These are phyloP conservation scores for Sipha maydis DNA, from an alignment of 2,888 invertebrate species.

Conservation along the genomic window DNA sequence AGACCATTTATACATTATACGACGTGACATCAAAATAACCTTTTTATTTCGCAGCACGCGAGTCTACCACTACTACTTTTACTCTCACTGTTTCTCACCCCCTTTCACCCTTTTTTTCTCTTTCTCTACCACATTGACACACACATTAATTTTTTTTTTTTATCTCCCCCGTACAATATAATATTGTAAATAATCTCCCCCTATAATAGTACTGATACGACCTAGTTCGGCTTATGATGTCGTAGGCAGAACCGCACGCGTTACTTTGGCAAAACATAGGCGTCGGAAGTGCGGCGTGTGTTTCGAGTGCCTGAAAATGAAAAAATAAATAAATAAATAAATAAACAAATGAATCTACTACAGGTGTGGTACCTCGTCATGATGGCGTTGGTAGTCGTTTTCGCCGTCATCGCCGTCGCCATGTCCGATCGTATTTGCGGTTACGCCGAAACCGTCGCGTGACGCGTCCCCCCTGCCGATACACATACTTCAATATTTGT, in stretches of 20 bases:
- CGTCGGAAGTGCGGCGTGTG: neutral
- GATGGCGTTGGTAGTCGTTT: neutral
- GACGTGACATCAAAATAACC: constrained; percentile 59
- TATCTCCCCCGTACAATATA: too few relatives aligned
- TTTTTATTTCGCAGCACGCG: constrained; percentile 30
- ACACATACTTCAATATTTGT: too few relatives aligned
- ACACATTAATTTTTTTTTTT: neutral
- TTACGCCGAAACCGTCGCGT: neutral
- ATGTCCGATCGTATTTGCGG: neutral
- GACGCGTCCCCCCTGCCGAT: neutral
- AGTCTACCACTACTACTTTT: neutral
- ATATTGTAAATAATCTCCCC: too few relatives aligned
- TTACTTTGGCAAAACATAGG: neutral
- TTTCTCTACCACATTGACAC: neutral
- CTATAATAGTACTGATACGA: too few relatives aligned
- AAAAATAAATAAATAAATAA: neutral
- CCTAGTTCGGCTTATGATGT: neutral
- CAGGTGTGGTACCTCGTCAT: neutral
- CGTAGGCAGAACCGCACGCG: neutral
- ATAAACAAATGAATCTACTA: neutral
- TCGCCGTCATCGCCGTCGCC: constrained; percentile 4
- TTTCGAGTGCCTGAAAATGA: neutral
- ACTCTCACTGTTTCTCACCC: neutral
- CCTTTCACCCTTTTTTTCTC: neutral
- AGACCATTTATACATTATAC: constrained; percentile 21